Evolutionary conservation across 2,797 vertebrate species (phyloP).

Genomic region (Siniperca scherzeri): DNA sequence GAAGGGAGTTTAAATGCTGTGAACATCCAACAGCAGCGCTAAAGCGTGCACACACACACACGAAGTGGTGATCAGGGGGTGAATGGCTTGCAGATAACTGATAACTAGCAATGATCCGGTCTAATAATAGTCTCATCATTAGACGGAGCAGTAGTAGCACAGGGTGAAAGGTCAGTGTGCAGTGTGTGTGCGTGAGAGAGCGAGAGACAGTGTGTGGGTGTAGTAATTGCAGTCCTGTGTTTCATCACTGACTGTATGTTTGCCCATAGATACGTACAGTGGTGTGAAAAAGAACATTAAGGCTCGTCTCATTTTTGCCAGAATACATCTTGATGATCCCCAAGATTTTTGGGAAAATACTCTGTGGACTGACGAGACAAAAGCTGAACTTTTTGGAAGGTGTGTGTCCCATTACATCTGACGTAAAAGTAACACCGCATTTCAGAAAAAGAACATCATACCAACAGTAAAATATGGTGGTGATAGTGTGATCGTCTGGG

Average conservation of each 20-base stretch:
- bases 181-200: conserved; percentile 13
- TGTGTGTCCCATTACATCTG: no score
- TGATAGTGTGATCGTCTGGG: no score
- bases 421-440: no score
- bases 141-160: conserved; percentile 36
- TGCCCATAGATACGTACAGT: neutral
- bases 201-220: neutral
- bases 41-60: conserved; percentile 17
- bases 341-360: no score
- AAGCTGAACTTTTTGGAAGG: no score
- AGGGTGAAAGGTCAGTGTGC: conserved; percentile 51
- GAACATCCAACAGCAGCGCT: conserved; percentile 40
- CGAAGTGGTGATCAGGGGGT: conserved; percentile 6
- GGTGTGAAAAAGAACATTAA: no score
- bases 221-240: neutral
- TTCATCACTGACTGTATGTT: conserved; percentile 2
- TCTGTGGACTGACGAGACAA: no score
- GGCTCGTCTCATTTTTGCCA: no score
- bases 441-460: no score
- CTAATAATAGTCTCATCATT: conserved; percentile 67
- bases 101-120: conserved; percentile 66
- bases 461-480: no score
- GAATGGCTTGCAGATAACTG: conserved; percentile 49
- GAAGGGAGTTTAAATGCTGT: conserved; percentile 42
- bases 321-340: no score